Evolutionary conservation across 2,888 invertebrate genomes (phyloP).

Genomic region (Andricus curvator): DNA sequence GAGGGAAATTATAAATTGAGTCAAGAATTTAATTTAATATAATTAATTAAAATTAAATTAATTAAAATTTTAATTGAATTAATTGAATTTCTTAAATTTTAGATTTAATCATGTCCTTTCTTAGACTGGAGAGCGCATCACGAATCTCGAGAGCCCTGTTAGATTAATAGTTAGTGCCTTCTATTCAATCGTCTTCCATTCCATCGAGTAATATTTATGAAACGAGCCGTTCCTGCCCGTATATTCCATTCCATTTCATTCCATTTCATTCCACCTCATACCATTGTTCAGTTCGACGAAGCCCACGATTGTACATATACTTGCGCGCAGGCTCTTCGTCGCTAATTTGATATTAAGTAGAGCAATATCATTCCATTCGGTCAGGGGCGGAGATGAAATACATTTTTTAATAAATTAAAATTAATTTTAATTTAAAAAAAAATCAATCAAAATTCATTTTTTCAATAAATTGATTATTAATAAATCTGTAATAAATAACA

Average conservation of each 20-base stretch:
- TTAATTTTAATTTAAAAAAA: too few relatives aligned
- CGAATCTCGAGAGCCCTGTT: not conserved
- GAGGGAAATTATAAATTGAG: too few relatives aligned
- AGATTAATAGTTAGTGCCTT: slow-evolving; percentile 45
- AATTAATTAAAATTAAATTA: too few relatives aligned
- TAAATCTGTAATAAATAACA: too few relatives aligned
- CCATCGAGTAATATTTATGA: slow-evolving; percentile 47
- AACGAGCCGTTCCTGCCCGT: slow-evolving; percentile 34
- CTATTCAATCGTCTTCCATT: slow-evolving; percentile 51
- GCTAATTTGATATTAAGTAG: slow-evolving; percentile 49
- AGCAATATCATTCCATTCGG: slow-evolving; percentile 54
- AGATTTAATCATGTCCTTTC: slow-evolving; percentile 12
- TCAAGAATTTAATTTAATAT: not conserved
- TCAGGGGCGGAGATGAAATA: slow-evolving; percentile 27
- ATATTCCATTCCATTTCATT: slow-evolving; percentile 40
- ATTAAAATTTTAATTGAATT: too few relatives aligned
- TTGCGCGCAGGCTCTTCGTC: slow-evolving; percentile 41
- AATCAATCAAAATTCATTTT: too few relatives aligned
- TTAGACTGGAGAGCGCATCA: slow-evolving; percentile 7
- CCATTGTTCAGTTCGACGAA: slow-evolving; percentile 33
- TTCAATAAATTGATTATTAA: too few relatives aligned
- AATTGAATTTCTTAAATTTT: too few relatives aligned
- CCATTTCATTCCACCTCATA: slow-evolving; percentile 27
- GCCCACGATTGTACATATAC: slow-evolving; percentile 44
- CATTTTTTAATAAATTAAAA: not conserved